Percentiles rank a stretch among this genome's conserved stretches.
Conservation (phyloP, 2,888 invertebrate genomes). For the Conus canariensis region DNA sequence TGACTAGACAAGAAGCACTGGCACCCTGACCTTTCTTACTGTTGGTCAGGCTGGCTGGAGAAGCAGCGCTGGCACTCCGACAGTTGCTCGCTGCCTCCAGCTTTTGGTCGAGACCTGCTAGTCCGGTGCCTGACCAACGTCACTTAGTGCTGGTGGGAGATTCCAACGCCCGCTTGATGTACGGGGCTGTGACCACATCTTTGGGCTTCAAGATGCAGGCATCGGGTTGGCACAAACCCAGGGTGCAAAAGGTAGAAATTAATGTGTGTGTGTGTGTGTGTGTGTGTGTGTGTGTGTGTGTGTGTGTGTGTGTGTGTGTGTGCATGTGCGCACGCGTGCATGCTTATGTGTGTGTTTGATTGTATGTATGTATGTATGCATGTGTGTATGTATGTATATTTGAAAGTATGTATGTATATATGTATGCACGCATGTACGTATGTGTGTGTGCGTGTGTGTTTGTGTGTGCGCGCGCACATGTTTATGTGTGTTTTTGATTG, state of each 20-base stretch:
- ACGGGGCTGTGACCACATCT: neutral
- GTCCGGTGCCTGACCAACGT: conserved; percentile 4
- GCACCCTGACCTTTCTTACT: too few relatives aligned
- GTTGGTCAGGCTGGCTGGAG: conserved; percentile 3
- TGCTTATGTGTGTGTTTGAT: neutral
- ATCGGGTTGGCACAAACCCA: neutral
- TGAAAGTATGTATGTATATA: too few relatives aligned
- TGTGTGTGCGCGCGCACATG: too few relatives aligned
- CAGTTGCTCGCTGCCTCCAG: neutral
- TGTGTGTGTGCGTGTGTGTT: too few relatives aligned
- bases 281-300: conserved; percentile 5
- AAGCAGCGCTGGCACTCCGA: neutral
- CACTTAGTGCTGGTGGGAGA: conserved; percentile 32
- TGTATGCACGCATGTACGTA: neutral
- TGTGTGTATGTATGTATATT: too few relatives aligned
- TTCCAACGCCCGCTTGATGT: conserved; percentile 27
- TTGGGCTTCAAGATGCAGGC: neutral
- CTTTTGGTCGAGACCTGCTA: neutral
- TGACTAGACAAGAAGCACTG: too few relatives aligned
- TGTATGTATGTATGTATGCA: neutral
- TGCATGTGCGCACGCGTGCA: neutral
- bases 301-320: neutral
- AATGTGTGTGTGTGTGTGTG: neutral
- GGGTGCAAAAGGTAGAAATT: neutral
- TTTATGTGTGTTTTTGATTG: too few relatives aligned